Conservation (phyloP, 2,888 invertebrate species). For the Antheraea yamamai region DNA sequence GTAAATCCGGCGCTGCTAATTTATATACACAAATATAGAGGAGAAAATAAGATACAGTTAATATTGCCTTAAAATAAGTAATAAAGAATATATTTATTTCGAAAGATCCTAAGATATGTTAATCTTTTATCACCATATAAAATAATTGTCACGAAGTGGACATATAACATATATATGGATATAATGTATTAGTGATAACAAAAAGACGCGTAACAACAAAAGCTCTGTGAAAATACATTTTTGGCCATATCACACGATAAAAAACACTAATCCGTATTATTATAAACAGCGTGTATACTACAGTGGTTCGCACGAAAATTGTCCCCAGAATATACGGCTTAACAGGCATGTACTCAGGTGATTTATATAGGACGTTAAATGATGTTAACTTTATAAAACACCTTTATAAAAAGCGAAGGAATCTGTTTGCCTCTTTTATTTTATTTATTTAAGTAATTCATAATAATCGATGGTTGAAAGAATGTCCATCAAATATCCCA, state of each 20-base stretch:
- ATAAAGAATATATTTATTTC: background rate
- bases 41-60: too few relatives aligned
- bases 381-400: background rate
- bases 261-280: conserved; percentile 18
- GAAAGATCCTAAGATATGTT: background rate
- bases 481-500: too few relatives aligned
- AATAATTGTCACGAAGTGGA: background rate
- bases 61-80: too few relatives aligned
- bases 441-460: background rate
- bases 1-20: too few relatives aligned
- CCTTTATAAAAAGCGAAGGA: background rate
- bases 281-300: conserved; percentile 16
- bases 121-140: background rate
- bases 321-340: background rate
- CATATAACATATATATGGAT: background rate
- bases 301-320: conserved; percentile 5
- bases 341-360: conserved; percentile 7
- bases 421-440: background rate
- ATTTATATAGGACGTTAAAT: background rate
- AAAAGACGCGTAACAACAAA: conserved; percentile 10
- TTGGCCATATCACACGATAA: conserved; percentile 13
- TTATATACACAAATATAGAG: background rate
- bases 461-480: background rate
- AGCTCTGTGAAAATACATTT: background rate
- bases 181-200: background rate